Evolutionary conservation across 1,140 invertebrate species (phyloP).

Genomic region (Tribolium madens): DNA sequence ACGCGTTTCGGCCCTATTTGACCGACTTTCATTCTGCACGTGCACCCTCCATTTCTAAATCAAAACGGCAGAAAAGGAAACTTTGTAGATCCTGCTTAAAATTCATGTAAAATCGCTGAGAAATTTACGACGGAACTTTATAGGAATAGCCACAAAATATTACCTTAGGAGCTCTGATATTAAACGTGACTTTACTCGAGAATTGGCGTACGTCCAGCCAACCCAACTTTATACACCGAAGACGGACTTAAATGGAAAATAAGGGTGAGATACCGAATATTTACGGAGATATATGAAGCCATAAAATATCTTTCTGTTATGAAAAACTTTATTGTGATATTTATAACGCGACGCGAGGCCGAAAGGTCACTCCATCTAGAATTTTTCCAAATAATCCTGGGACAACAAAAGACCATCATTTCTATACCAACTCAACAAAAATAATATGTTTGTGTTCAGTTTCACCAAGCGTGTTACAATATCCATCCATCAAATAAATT

Average conservation of each 20-base stretch:
- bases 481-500: too few species aligned
- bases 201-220: conserved; percentile 34
- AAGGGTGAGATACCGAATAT: conserved; percentile 55
- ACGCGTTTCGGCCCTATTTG: neutral
- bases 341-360: conserved; percentile 36
- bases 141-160: conserved; percentile 56
- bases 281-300: conserved; percentile 51
- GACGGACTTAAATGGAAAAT: conserved; percentile 57
- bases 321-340: conserved; percentile 56
- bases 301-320: conserved; percentile 45
- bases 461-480: too few species aligned
- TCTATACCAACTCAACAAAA: neutral
- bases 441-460: too few species aligned
- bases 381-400: neutral
- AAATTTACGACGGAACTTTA: conserved; percentile 55
- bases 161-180: conserved; percentile 53
- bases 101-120: conserved; percentile 50
- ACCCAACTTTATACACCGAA: conserved; percentile 50
- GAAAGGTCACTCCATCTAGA: neutral
- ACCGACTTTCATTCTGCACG: conserved; percentile 22
- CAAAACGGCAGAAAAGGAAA: conserved; percentile 31
- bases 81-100: conserved; percentile 46
- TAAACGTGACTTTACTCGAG: conserved; percentile 53
- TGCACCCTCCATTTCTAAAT: conserved; percentile 29
- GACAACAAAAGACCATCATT: neutral